Conservation (phyloP, 2,888 invertebrate genomes). For the Perizoma affinitatum region DNA sequence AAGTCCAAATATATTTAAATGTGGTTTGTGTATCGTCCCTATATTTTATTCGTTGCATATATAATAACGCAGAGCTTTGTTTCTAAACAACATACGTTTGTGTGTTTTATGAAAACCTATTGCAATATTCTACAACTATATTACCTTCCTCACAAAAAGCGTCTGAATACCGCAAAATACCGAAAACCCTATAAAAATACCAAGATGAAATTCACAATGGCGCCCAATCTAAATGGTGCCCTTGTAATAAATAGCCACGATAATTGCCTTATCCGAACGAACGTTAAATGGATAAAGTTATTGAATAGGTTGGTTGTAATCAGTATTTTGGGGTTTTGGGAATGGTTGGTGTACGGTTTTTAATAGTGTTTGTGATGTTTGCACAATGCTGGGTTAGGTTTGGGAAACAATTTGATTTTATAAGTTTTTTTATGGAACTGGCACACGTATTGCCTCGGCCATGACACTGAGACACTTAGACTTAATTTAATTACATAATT, state of each 20-base stretch:
- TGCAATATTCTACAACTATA: no score
- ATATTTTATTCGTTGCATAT: no score
- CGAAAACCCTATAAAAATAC: conserved; percentile 30
- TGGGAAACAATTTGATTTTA: conserved; percentile 1
- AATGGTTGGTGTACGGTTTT: conserved; percentile 14
- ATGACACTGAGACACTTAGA: no score
- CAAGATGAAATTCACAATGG: conserved; percentile 41
- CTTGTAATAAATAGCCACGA: conserved; percentile 53
- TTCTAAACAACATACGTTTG: no score
- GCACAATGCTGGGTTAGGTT: conserved; percentile 3
- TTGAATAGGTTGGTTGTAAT: conserved; percentile 7
- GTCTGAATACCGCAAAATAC: conserved; percentile 21
- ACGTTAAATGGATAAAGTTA: conserved; percentile 32
- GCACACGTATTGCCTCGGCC: no score
- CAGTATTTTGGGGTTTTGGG: conserved; percentile 20
- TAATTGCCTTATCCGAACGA: conserved; percentile 56
- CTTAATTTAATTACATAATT: no score
- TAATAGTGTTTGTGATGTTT: conserved; percentile 12
- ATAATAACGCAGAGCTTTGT: no score
- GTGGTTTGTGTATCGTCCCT: no score
- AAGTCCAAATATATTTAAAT: no score
- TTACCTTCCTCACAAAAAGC: background rate
- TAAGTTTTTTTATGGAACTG: background rate
- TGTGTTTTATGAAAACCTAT: no score
- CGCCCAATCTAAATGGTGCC: conserved; percentile 31